These are phyloP conservation scores for Microctenopoma lineatum DNA, from an alignment of 2,797 vertebrate species.

Conservation along the genomic window DNA sequence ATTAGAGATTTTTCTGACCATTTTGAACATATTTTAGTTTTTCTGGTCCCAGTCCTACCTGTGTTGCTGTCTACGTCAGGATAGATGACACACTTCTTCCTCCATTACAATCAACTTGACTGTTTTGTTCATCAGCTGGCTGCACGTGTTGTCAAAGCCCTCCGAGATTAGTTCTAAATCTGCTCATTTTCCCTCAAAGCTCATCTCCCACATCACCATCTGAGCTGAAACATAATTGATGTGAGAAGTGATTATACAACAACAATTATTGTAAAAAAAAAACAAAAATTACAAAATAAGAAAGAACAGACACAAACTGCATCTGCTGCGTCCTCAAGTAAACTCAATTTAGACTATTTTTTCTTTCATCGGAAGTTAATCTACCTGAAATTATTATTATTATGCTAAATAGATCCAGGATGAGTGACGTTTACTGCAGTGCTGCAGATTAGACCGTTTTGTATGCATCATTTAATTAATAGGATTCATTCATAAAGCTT, in stretches of 20 bases:
- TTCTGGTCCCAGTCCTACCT: not conserved
- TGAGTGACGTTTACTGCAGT: not conserved
- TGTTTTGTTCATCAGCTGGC: not conserved
- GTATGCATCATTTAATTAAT: not conserved
- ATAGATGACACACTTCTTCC: constrained; percentile 1
- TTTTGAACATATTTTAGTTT: not conserved
- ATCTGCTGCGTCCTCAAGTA: too few species aligned
- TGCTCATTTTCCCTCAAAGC: constrained; percentile 29
- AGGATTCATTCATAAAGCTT: not conserved
- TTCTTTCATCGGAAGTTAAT: constrained; percentile 11
- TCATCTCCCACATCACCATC: constrained; percentile 3
- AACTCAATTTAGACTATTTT: not conserved
- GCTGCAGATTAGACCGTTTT: not conserved
- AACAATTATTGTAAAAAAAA: too few species aligned
- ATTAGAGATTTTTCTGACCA: not conserved
- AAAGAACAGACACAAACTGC: too few species aligned
- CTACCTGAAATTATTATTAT: not conserved
- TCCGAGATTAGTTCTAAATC: constrained; percentile 41
- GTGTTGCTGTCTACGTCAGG: not conserved
- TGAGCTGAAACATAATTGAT: constrained; percentile 29
- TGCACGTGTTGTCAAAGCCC: not conserved
- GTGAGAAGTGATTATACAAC: not conserved
- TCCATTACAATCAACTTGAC: constrained; percentile 13
- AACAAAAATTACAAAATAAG: too few species aligned
- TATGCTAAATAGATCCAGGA: not conserved